A percentile compares a stretch with the other conserved stretches of the same genome.
Conservation (phyloP, 2,888 invertebrate genomes). For the Odontocerum albicorne region DNA sequence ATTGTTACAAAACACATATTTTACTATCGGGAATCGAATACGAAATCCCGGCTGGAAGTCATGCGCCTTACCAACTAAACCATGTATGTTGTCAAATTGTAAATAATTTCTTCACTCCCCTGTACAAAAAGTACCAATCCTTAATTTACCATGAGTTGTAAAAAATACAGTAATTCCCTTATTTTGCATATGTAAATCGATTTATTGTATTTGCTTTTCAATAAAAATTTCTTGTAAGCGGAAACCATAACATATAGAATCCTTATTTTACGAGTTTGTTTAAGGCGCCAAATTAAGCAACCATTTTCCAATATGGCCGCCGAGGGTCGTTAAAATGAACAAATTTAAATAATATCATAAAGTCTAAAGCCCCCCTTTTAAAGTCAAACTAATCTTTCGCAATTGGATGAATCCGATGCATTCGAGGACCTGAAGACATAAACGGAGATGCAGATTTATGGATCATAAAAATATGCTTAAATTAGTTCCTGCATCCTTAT, state of each 20-base stretch:
- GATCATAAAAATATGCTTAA: slow-evolving; percentile 35
- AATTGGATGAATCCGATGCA: slow-evolving; percentile 33
- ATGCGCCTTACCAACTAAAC: background rate
- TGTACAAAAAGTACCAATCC: background rate
- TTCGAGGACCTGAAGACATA: slow-evolving; percentile 22
- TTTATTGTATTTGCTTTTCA: slow-evolving; percentile 2
- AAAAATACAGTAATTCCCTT: background rate
- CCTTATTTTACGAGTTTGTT: slow-evolving; percentile 21
- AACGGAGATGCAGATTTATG: slow-evolving; percentile 32
- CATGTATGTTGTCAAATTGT: background rate
- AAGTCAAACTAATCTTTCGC: slow-evolving; percentile 36
- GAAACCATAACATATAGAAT: slow-evolving; percentile 9
- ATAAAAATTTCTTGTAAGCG: slow-evolving; percentile 8
- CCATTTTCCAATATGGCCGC: slow-evolving; percentile 21
- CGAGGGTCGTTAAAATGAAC: slow-evolving; percentile 27
- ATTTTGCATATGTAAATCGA: slow-evolving; percentile 4
- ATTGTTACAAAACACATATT: background rate
- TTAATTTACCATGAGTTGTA: background rate
- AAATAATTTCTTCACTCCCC: background rate
- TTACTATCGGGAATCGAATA: background rate
- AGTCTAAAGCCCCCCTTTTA: slow-evolving; percentile 31
- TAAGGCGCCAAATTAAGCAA: slow-evolving; percentile 22
- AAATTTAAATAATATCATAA: slow-evolving; percentile 37
- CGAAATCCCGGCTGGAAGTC: background rate
- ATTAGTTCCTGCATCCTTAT: slow-evolving; percentile 27